Percentiles rank a stretch among this genome's conserved stretches.
phyloP scores from a whole-genome alignment of 2,888 invertebrate species.

The Ichneumoninae sp. region DNA sequence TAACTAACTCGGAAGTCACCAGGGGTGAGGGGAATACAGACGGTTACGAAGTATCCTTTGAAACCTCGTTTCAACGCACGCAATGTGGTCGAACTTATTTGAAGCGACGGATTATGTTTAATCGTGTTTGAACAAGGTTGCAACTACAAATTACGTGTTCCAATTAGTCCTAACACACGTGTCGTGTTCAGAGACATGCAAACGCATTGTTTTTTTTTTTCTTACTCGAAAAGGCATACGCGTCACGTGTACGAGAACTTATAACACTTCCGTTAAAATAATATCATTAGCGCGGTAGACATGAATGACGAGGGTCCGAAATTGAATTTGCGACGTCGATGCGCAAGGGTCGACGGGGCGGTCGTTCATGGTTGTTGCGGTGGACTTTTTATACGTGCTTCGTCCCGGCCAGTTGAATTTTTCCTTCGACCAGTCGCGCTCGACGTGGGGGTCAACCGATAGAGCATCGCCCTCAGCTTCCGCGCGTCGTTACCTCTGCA shows the following conservation, averaged over 20 bases:
- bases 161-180: neutral
- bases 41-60: neutral
- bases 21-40: no score
- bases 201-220: neutral
- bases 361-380: slow-evolving; percentile 30
- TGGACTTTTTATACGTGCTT: slow-evolving; percentile 22
- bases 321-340: slow-evolving; percentile 8
- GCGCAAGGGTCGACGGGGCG: slow-evolving; percentile 29
- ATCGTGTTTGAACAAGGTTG: neutral
- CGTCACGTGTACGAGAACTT: neutral
- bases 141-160: neutral
- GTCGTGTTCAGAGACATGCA: neutral
- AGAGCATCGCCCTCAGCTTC: slow-evolving; percentile 51
- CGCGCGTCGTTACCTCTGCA: slow-evolving; percentile 60
- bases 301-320: slow-evolving; percentile 20
- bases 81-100: neutral
- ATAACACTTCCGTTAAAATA: neutral
- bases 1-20: no score
- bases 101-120: neutral
- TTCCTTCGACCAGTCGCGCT: neutral
- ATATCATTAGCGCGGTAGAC: neutral
- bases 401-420: slow-evolving; percentile 6
- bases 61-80: neutral
- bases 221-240: neutral
- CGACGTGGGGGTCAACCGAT: slow-evolving; percentile 20